Evolutionary conservation across 2,113 vertebrate species (phyloP).

Genomic region (Takifugu bimaculatus): DNA sequence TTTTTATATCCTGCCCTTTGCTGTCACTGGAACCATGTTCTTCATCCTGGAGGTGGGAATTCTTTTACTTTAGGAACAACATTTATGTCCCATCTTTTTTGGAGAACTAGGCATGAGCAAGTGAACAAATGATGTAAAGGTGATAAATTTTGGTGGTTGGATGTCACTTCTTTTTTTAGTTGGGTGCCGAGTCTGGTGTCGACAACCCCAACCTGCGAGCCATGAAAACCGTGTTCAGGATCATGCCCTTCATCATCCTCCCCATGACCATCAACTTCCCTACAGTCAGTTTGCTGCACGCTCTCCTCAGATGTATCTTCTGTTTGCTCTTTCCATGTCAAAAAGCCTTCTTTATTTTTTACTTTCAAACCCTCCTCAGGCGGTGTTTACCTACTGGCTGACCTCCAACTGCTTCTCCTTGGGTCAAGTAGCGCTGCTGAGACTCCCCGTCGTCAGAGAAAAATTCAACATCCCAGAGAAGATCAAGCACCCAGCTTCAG

Average conservation of each 20-base stretch:
- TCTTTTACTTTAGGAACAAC: neutral
- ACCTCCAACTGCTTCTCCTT: constrained; percentile 86
- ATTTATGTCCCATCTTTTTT: no score
- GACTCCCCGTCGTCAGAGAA: constrained; percentile 71
- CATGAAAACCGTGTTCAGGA: constrained; percentile 83
- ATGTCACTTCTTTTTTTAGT: constrained; percentile 34
- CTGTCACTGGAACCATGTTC: constrained; percentile 83
- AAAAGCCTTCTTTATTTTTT: neutral
- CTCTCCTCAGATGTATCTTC: neutral
- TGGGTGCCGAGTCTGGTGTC: constrained; percentile 84
- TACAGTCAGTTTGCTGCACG: constrained; percentile 65
- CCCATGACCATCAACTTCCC: constrained; percentile 87
- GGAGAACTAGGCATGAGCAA: no score
- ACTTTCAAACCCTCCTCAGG: constrained; percentile 59
- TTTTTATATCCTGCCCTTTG: constrained; percentile 78
- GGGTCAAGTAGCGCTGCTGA: constrained; percentile 80
- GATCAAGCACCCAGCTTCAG: constrained; percentile 63
- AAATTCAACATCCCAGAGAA: constrained; percentile 76
- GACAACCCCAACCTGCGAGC: constrained; percentile 80
- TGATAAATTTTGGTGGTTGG: neutral
- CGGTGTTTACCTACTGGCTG: constrained; percentile 88
- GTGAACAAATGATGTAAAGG: no score
- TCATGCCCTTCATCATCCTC: constrained; percentile 84
- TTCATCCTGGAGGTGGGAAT: constrained; percentile 79
- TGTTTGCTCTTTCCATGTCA: neutral